Base-by-base conservation (phyloP, 2,888 invertebrate species). In the Lasioglossum malachurum region DNA sequence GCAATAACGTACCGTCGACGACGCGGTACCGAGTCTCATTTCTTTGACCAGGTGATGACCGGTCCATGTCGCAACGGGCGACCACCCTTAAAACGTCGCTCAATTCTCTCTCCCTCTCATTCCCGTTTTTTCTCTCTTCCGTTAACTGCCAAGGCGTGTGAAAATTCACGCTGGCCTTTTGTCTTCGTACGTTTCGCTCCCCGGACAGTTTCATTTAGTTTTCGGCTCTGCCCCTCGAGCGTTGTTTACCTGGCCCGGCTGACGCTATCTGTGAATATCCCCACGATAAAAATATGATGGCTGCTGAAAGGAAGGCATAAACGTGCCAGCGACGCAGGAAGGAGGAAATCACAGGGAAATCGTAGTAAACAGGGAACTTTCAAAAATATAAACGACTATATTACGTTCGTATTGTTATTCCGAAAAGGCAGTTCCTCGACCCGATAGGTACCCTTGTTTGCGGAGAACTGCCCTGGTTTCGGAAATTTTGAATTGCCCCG, bases 1-100 rank as follows among this genome's bases (percentile, higher is more conserved):
- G 93, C 94, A 89, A 87, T 77, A 85, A 91, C 90, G 90, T 87
- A 89, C 60, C 60, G 60, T 60, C 60, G 16, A 60, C 85, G 80
- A 77, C 80, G 64, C 49, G 49, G 46, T 35, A 75, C 80, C 75
- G 82, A 76, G 86, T 87, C 89, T 91, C 91, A 85, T 91, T 93
- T 86, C 90, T 87, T 90, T 81, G 90, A 88, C 94, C 94, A 94
- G 93, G 94, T 94, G 94, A 94, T 94, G 94, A 94, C 94, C 94
- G 91, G 92, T 90, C 89, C 84, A 86, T 78, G 85, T 83, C 88
- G 83, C 84, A 86, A 89, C 91, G 92, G 92, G 88, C 89, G 88
- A 88, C 88, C 90, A 89, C 91, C 90, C 90, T 90, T 83, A 53
- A 10, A 74, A 86, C 83, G 72, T 16, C 46, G 16, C 75, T 78